Conservation (phyloP, 2,888 invertebrate genomes). For the Drosophila neonasuta region DNA sequence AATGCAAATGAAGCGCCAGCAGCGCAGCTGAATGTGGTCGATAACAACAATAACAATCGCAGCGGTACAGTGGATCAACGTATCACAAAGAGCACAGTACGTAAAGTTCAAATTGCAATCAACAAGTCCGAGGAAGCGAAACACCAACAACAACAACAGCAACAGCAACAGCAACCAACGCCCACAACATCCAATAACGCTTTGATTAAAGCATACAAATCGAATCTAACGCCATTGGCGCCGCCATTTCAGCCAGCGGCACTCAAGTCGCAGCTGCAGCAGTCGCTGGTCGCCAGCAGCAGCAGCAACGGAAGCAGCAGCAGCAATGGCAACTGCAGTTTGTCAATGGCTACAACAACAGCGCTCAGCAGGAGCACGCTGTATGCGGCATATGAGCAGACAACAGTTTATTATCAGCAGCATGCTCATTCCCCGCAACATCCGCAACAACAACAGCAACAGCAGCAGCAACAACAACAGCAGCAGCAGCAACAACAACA, state of each 20-base stretch:
- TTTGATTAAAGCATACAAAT: conserved; percentile 74
- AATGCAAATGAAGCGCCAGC: conserved; percentile 16
- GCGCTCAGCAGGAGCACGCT: conserved; percentile 36
- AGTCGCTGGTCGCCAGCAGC: conserved; percentile 26
- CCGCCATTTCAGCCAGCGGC: conserved; percentile 78
- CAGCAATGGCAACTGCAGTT: conserved; percentile 27
- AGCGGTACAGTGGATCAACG: conserved; percentile 22
- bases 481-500: conserved; percentile 51
- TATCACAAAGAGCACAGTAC: conserved; percentile 1
- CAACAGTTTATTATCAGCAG: conserved; percentile 73
- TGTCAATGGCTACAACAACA: conserved; percentile 25
- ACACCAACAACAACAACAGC: conserved; percentile 1
- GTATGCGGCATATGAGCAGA: conserved; percentile 74
- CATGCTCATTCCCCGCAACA: conserved; percentile 33
- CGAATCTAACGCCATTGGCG: conserved; percentile 77
- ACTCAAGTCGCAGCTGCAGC: conserved; percentile 54
- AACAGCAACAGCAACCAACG: conserved; percentile 31
- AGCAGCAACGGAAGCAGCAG: conserved; percentile 28
- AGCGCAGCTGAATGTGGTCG: conserved; percentile 20
- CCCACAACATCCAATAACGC: conserved; percentile 36
- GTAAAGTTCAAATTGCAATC: conserved; percentile 30
- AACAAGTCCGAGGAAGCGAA: conserved; percentile 14
- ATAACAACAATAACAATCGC: conserved; percentile 58
- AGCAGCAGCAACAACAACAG: conserved; percentile 42
- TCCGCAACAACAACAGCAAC: conserved; percentile 5